Evolutionary conservation across 2,888 invertebrate species (phyloP).

Genomic region (Epistrophe eligans): DNA sequence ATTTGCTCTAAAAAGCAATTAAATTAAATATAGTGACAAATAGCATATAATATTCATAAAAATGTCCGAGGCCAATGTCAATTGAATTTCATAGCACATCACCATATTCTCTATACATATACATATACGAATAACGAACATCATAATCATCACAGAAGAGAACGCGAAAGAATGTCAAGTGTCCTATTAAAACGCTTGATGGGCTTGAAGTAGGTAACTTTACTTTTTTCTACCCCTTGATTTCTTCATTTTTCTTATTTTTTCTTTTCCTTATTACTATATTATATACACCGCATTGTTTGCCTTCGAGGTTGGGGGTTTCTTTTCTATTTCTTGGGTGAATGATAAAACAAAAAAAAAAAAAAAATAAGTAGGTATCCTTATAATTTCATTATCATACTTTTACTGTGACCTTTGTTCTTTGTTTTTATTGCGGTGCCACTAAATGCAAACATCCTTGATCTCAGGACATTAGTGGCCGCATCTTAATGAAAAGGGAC

Average conservation of each 20-base stretch:
- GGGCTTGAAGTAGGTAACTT: constrained; percentile 51
- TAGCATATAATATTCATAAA: constrained; percentile 19
- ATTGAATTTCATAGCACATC: constrained; percentile 47
- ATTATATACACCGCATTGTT: background rate
- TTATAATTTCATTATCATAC: constrained; percentile 74
- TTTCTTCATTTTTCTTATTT: background rate
- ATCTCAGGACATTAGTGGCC: constrained; percentile 66
- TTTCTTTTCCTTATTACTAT: constrained; percentile 1
- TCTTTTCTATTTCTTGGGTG: constrained; percentile 30
- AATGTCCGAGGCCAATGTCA: constrained; percentile 62
- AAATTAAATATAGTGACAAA: constrained; percentile 3
- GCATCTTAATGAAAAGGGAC: constrained; percentile 53
- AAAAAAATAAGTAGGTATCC: constrained; percentile 34
- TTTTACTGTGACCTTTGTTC: constrained; percentile 56
- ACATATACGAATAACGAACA: background rate
- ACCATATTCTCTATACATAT: background rate
- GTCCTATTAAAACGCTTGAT: constrained; percentile 70
- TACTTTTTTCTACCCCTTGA: background rate
- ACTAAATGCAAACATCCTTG: constrained; percentile 45
- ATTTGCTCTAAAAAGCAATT: background rate
- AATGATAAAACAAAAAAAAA: constrained; percentile 2
- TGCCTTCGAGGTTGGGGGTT: constrained; percentile 18
- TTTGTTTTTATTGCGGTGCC: constrained; percentile 50
- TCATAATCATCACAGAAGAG: background rate
- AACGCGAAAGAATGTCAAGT: constrained; percentile 73